Evolutionary conservation across 2,113 vertebrate genomes (phyloP).

Genomic region (Neodontobutis hainanensis): DNA sequence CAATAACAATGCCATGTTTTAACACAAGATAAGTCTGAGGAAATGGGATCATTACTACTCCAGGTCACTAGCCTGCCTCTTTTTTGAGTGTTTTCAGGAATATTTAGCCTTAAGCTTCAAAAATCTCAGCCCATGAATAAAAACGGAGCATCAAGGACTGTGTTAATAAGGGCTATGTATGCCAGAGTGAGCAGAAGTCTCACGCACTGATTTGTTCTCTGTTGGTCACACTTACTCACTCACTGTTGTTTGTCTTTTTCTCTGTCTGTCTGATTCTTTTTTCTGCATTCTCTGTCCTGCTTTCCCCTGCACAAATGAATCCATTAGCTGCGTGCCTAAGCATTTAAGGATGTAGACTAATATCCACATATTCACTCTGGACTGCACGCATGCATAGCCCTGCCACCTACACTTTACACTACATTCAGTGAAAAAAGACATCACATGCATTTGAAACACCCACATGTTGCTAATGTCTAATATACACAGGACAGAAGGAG

Average conservation of each 20-base stretch:
- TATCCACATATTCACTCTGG: slow-evolving; percentile 21
- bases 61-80: slow-evolving; percentile 16
- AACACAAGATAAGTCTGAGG: background rate
- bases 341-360: slow-evolving; percentile 26
- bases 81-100: slow-evolving; percentile 57
- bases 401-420: background rate
- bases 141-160: slow-evolving; percentile 56
- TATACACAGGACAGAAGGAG: slow-evolving; percentile 39
- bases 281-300: slow-evolving; percentile 28
- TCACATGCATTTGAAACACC: slow-evolving; percentile 36
- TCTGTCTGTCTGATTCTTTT: slow-evolving; percentile 25
- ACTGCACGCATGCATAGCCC: slow-evolving; percentile 15
- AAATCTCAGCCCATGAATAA: slow-evolving; percentile 41
- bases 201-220: slow-evolving; percentile 19
- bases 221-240: slow-evolving; percentile 35
- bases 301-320: slow-evolving; percentile 33
- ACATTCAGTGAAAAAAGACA: slow-evolving; percentile 41
- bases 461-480: slow-evolving; percentile 27
- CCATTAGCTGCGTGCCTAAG: slow-evolving; percentile 53
- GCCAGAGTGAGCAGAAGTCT: slow-evolving; percentile 41
- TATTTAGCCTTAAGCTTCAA: slow-evolving; percentile 64
- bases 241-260: slow-evolving; percentile 1
- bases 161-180: slow-evolving; percentile 54
- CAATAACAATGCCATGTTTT: background rate
- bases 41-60: slow-evolving; percentile 7